Percentiles rank a stretch among this genome's conserved stretches.
Evolutionary conservation across 1,140 invertebrate species (phyloP).

Genomic region (Melipona quadrifasciata): DNA sequence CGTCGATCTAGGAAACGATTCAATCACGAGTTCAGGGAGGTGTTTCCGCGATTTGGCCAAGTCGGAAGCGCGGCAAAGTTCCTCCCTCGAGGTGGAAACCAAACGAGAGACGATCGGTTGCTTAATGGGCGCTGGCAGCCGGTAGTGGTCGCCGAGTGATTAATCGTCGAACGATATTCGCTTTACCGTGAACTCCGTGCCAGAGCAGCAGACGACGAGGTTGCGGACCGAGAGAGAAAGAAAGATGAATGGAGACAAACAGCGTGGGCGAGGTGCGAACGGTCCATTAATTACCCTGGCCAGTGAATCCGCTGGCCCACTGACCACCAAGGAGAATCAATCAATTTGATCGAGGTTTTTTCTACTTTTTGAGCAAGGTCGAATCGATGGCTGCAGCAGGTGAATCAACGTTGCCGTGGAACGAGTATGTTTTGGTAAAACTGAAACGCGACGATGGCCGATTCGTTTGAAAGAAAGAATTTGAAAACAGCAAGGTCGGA

Average conservation of each 20-base stretch:
- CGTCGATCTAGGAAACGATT: conserved; percentile 28
- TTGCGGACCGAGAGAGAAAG: neutral
- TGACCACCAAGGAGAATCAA: conserved; percentile 25
- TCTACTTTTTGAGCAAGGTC: neutral
- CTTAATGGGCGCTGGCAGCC: conserved; percentile 59
- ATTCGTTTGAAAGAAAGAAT: neutral
- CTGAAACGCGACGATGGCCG: neutral
- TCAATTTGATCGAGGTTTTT: conserved; percentile 38
- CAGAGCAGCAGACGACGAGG: neutral
- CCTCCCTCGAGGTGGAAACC: neutral
- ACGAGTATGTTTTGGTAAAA: conserved; percentile 6
- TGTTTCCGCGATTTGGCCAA: neutral
- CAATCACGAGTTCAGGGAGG: neutral
- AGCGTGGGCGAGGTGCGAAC: conserved; percentile 70
- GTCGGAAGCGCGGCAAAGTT: conserved; percentile 24
- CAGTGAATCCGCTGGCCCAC: conserved; percentile 12
- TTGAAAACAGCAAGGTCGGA: too few species aligned
- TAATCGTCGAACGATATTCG: conserved; percentile 60
- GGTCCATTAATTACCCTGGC: conserved; percentile 69
- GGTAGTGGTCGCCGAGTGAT: conserved; percentile 63
- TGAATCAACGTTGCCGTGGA: conserved; percentile 1
- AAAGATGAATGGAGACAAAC: conserved; percentile 44
- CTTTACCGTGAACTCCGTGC: conserved; percentile 1
- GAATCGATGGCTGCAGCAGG: neutral
- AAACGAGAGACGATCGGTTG: conserved; percentile 57